A percentile compares a stretch with the other conserved stretches of the same genome.
phyloP scores from a whole-genome alignment of 2,797 vertebrate species.

The Acanthopagrus latus region DNA sequence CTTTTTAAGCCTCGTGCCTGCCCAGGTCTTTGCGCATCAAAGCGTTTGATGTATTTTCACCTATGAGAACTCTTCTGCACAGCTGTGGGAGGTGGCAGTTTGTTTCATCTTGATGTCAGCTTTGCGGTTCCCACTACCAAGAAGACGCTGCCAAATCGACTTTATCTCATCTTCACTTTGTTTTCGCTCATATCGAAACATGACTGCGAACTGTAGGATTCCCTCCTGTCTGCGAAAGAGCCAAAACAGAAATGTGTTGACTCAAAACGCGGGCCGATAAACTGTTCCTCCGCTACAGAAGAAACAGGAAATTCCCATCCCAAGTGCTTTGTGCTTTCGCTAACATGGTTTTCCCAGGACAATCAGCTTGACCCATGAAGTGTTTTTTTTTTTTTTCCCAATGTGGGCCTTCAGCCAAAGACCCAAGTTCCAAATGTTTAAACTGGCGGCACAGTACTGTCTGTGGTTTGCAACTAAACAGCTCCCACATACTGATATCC shows the following conservation, averaged over 20 bases:
- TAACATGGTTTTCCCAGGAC: not conserved
- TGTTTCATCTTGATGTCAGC: no score
- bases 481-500: not conserved
- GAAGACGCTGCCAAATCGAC: no score
- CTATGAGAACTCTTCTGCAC: no score
- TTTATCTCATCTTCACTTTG: no score
- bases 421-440: not conserved
- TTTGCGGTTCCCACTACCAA: no score
- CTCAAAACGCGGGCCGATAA: not conserved
- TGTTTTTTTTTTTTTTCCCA: not conserved
- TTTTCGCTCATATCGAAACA: no score
- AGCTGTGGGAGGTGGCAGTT: no score
- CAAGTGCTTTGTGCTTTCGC: not conserved
- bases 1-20: no score
- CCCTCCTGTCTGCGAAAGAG: not conserved
- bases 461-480: not conserved
- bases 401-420: not conserved
- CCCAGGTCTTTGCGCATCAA: no score
- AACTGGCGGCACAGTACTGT: not conserved
- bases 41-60: no score
- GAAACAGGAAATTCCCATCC: not conserved
- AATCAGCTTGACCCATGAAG: not conserved
- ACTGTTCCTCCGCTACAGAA: not conserved
- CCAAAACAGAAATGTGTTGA: no score
- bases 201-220: no score